Base-by-base conservation (phyloP, 2,113 vertebrate species). In the Nicator chloris region DNA sequence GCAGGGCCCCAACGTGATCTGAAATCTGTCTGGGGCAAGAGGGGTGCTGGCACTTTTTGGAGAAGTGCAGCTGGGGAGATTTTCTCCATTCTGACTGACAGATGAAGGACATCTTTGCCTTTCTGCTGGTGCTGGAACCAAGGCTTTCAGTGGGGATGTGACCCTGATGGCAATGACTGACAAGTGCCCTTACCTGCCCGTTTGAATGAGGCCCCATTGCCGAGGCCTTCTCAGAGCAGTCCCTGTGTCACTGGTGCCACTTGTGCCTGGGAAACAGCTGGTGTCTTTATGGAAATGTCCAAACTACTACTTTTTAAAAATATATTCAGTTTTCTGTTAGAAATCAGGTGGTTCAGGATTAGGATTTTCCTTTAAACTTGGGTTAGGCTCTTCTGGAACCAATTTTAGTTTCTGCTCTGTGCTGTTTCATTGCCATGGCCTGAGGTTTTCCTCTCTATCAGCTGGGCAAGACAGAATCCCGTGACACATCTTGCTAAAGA, bases 1-100 rank as follows among this genome's bases (percentile, higher is more conserved):
- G 22, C 0, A 2, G 51, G 4, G 20, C 37, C 2, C 2, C 1
- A 66, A 30, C 0, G 6, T 7, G 10, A 14, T n/a, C 24, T 30
- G 6, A 87, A 63, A 40, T 20, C 18, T 2, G 6, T 51, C 10
- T 37, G 40, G 60, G 71, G 15, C n/a, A n/a, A 42, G 39, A 53
- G 26, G 31, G 31, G 47, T 33, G 53, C 11, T 16, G 54, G 40
- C 40, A 65, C 49, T 17, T 44, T 85, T 35, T 60, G 33, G 57
- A 60, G 63, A 81, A 35, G 44, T 6, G 22, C 37, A 68, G 19
- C 65, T 69, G 53, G 50, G 56, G 37, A 81, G 53, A 50, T 70
- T 79, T 86, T 57, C 49, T 61, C 44, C 6, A 1, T 30, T 75
- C 21, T 71, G 49, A 63, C 11, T 63, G 83, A 50, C 63, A 85